Base-by-base conservation (phyloP, 2,888 invertebrate species). In the Arge pagana region DNA sequence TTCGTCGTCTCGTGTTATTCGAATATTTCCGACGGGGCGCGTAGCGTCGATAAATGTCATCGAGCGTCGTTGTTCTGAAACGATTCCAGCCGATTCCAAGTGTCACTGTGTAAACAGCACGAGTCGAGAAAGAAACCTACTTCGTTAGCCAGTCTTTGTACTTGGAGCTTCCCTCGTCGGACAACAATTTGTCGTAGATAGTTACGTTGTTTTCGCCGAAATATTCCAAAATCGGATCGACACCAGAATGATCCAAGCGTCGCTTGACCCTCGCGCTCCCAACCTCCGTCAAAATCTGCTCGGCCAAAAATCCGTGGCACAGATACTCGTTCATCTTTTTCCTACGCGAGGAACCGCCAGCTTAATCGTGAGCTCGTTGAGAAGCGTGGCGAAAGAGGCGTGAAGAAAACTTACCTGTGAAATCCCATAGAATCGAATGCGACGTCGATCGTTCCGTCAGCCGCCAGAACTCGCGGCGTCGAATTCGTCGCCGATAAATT, bases 261-360 rank as follows among this genome's bases (percentile, higher is more conserved):
- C 79, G 72, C 58, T 78, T 79, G 2, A 79, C 72, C 50, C 79
- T 70, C 24, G 74, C 67, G 1, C 78, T 70, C 3, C 65, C 61
- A 74, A 89, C 83, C 62, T 87, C 85, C 7, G 81, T 81, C 31
- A 89, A 73, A 57, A 90, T 88, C 77, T 88, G 85, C 63, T 87
- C 86, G 0, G 88, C 88, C 30, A 90, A 72, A 68, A 85, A 90
- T 66, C 84, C 88, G 26, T 88, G 83, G 61, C 89, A 89, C 39
- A 88, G 78, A 70, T 88, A 90, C 68, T 90, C 88, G 66, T 89
- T 89, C 85, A 90, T 88, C 82, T 85, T 87, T 72, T 82, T 82
- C 65, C 89, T 88, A 64, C 2, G 70, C n/a, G n/a, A n/a, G n/a
- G n/a, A n/a, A n/a, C n/a, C n/a, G n/a, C n/a, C n/a, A n/a, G n/a